These are phyloP conservation scores for Epinephelus fuscoguttatus DNA, from an alignment of 2,113 vertebrate genomes.

Conservation along the genomic window DNA sequence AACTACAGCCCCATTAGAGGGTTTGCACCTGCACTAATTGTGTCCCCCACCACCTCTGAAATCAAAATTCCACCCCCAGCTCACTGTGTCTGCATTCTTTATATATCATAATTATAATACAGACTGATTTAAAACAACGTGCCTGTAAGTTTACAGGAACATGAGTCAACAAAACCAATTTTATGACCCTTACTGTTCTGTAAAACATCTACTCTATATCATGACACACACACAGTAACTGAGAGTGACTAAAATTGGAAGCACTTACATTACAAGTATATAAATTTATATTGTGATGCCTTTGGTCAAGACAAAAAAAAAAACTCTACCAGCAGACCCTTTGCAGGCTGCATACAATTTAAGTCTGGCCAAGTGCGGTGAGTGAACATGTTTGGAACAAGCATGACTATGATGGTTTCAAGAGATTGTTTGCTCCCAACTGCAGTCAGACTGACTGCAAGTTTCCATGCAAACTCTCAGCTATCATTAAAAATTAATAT, in stretches of 20 bases:
- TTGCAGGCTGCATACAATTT: neutral
- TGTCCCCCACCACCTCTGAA: no score
- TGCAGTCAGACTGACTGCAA: neutral
- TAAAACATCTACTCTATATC: neutral
- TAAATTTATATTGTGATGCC: neutral
- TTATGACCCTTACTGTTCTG: neutral
- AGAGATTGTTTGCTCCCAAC: neutral
- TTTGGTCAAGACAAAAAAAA: neutral
- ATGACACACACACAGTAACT: neutral
- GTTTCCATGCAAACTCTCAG: neutral
- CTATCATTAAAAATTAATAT: neutral
- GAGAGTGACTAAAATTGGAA: constrained; percentile 12
- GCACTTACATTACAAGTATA: constrained; percentile 1
- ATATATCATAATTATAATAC: neutral
- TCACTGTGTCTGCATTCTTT: neutral
- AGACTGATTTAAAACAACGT: neutral
- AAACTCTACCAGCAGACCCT: neutral
- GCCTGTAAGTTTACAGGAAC: neutral
- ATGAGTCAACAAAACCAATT: neutral
- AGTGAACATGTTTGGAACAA: constrained; percentile 3
- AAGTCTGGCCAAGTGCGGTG: neutral
- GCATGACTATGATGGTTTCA: neutral
- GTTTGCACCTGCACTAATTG: no score
- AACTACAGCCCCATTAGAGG: no score
- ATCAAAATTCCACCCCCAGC: no score